Conservation (phyloP, 2,888 invertebrate species). For the Nemapogon koenigi region DNA sequence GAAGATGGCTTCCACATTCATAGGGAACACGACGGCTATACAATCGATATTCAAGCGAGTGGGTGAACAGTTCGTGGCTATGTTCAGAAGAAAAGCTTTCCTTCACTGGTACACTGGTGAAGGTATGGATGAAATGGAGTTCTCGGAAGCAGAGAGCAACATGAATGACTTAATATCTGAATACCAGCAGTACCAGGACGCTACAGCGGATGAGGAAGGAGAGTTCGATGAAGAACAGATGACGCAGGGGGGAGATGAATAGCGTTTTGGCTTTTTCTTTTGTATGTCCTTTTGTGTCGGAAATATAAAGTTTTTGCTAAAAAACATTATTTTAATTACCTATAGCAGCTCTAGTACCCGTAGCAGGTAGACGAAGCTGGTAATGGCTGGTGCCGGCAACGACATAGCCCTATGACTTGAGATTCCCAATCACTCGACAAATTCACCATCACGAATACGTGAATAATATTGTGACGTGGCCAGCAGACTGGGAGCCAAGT, state of each 20-base stretch:
- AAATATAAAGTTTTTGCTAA: conserved; percentile 1
- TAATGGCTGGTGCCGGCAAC: too few species aligned
- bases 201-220: conserved; percentile 62
- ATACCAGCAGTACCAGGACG: conserved; percentile 78
- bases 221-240: conserved; percentile 60
- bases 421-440: too few species aligned
- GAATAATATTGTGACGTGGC: too few species aligned
- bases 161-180: conserved; percentile 77
- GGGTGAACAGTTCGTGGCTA: conserved; percentile 85
- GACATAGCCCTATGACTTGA: too few species aligned
- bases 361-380: too few species aligned
- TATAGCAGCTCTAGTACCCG: too few species aligned
- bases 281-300: conserved; percentile 27
- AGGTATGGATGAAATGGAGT: conserved; percentile 93
- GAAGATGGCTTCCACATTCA: conserved; percentile 88
- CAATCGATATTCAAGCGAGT: conserved; percentile 88
- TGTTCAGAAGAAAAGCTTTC: conserved; percentile 96
- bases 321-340: not conserved
- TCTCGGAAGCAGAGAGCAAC: conserved; percentile 90
- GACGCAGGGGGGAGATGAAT: too few species aligned
- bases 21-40: conserved; percentile 86
- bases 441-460: too few species aligned
- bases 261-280: conserved; percentile 26
- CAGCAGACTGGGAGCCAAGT: too few species aligned
- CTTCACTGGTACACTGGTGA: conserved; percentile 96